Evolutionary conservation across 2,797 vertebrate species (phyloP).

Genomic region (Phaenicophaeus curvirostris): DNA sequence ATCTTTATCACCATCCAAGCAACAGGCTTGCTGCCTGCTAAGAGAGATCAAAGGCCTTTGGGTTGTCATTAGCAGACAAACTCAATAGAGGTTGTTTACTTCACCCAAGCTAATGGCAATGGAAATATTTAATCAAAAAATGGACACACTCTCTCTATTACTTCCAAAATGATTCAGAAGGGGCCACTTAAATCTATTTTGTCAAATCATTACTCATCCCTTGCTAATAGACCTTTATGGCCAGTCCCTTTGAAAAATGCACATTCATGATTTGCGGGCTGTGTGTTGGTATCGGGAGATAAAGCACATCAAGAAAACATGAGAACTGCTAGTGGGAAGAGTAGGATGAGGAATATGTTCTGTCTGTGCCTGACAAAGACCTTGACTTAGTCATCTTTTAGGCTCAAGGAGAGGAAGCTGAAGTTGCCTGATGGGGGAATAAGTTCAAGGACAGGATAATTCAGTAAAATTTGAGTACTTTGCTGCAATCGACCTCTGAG

Average conservation of each 20-base stretch:
- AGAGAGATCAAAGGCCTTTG: slow-evolving; percentile 45
- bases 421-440: neutral
- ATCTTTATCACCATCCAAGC: neutral
- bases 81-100: slow-evolving; percentile 40
- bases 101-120: slow-evolving; percentile 38
- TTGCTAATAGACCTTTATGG: slow-evolving; percentile 54
- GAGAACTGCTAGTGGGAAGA: neutral
- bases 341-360: neutral
- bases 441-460: neutral
- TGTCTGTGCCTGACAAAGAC: neutral
- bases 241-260: slow-evolving; percentile 39
- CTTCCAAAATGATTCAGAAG: slow-evolving; percentile 66
- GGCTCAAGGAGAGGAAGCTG: neutral
- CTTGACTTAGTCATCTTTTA: neutral
- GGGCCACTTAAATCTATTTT: slow-evolving; percentile 48
- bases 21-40: neutral
- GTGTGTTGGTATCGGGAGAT: neutral
- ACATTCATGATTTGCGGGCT: neutral
- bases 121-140: slow-evolving; percentile 67
- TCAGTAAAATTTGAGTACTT: neutral
- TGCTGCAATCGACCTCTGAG: neutral
- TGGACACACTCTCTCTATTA: slow-evolving; percentile 33
- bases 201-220: slow-evolving; percentile 57
- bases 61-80: slow-evolving; percentile 24
- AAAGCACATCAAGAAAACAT: neutral